These are phyloP conservation scores for Temnothorax unifasciatus DNA, from an alignment of 2,888 invertebrate species.

Conservation along the genomic window DNA sequence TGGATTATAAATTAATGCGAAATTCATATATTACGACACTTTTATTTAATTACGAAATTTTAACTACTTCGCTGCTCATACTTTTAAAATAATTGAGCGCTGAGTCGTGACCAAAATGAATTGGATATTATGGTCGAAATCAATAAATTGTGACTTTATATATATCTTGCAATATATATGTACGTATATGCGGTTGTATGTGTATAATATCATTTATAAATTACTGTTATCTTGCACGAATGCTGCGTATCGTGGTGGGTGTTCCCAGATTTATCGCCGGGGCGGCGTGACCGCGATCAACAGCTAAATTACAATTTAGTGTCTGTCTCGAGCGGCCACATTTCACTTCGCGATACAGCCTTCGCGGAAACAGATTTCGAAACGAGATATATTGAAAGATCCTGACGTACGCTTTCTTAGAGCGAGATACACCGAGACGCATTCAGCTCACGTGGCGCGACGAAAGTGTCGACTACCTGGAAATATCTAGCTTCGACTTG, in stretches of 20 bases:
- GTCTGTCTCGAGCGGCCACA: slow-evolving; percentile 14
- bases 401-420: neutral
- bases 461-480: slow-evolving; percentile 49
- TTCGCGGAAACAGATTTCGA: slow-evolving; percentile 30
- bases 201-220: slow-evolving; percentile 29
- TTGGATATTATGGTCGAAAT: neutral
- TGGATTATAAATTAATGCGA: slow-evolving; percentile 16
- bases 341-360: slow-evolving; percentile 36
- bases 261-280: slow-evolving; percentile 43
- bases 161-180: neutral
- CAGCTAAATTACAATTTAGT: slow-evolving; percentile 50
- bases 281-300: slow-evolving; percentile 40
- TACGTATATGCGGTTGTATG: neutral
- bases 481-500: slow-evolving; percentile 56
- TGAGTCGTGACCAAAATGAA: neutral
- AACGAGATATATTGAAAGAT: slow-evolving; percentile 30
- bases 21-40: neutral
- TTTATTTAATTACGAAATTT: slow-evolving; percentile 27
- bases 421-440: neutral
- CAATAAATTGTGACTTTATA: neutral
- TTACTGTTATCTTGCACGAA: slow-evolving; percentile 34
- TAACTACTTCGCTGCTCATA: neutral
- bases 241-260: slow-evolving; percentile 46
- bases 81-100: slow-evolving; percentile 4
- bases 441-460: slow-evolving; percentile 46